phyloP scores from a whole-genome alignment of 2,888 invertebrate genomes.

The Lampropteryx suffumata region DNA sequence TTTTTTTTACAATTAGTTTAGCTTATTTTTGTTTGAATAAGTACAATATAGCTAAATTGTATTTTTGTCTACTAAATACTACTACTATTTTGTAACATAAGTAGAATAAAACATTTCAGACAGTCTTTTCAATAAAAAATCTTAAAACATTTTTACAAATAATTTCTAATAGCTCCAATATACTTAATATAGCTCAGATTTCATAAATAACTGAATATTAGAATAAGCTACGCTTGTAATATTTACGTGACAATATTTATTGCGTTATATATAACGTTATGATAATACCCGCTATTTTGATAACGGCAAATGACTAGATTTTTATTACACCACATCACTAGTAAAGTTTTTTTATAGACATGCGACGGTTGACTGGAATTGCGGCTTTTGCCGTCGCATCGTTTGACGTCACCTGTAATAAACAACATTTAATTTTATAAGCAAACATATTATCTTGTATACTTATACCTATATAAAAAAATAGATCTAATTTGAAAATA shows the following conservation, averaged over 20 bases:
- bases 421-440: too few species aligned
- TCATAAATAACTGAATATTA: conserved; percentile 15
- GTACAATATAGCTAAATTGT: conserved; percentile 19
- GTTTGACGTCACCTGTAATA: conserved; percentile 71
- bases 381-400: conserved; percentile 73
- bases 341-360: conserved; percentile 53
- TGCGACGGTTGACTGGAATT: conserved; percentile 75
- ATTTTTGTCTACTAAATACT: conserved; percentile 8
- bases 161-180: conserved; percentile 25
- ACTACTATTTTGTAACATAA: conserved; percentile 15
- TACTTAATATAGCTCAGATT: conserved; percentile 24
- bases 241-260: conserved; percentile 3
- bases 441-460: too few species aligned
- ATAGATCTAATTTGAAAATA: too few species aligned
- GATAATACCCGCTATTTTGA: conserved; percentile 20
- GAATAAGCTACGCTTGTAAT: conserved; percentile 10
- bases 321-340: conserved; percentile 18
- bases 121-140: conserved; percentile 40
- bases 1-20: background rate
- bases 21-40: conserved; percentile 1
- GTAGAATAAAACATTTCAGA: conserved; percentile 30
- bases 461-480: too few species aligned
- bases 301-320: conserved; percentile 22
- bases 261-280: conserved; percentile 11
- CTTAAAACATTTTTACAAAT: conserved; percentile 17